Base-by-base conservation (phyloP, 2,113 vertebrate species). In the Seriola aureovittata region DNA sequence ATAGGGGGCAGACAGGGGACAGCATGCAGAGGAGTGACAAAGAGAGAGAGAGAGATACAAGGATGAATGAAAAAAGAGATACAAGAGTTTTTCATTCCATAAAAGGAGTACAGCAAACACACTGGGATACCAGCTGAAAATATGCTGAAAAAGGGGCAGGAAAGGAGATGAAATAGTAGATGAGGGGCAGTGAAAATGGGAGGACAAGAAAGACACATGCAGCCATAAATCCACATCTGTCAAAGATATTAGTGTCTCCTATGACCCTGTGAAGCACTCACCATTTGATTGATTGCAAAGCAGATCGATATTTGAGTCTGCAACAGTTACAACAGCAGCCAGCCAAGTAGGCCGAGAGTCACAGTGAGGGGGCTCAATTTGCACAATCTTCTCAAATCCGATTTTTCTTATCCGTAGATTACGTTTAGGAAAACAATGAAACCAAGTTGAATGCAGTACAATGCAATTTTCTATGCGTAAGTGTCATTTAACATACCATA, bases 271-370 rank as follows among this genome's bases (percentile, higher is more conserved):
- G 52, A 62, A 80, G 25, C 57, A 42, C 78, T 85, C 73, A 8
- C 74, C 14, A 1, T 82, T 81, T 87, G 85, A 93, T 70, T 85
- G 89, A 88, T 86, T 78, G 67, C 52, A 76, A 48, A 70, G 60
- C 75, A 66, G 86, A 90, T 91, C 84, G 40, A 92, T 90, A 74
- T 66, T 64, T 57, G 48, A 86, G 84, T 88, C 73, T 71, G 63
- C 42, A 46, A 12, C 32, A 4, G 48, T 80, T 57, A 62, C 46
- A 81, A 38, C 66, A 78, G 72, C 54, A 83, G 70, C 73, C 11
- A 46, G 57, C 57, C 42, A 46, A 82, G 76, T 52, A 63, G 66
- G 59, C 36, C 1, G 3, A 58, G 66, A 80, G 52, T 59, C 29
- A 16, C 36, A 59, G 36, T 48, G 42, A 66, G n/a, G 25, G 62